phyloP scores from a whole-genome alignment of 2,888 invertebrate species.

The Erpobdella octoculata region DNA sequence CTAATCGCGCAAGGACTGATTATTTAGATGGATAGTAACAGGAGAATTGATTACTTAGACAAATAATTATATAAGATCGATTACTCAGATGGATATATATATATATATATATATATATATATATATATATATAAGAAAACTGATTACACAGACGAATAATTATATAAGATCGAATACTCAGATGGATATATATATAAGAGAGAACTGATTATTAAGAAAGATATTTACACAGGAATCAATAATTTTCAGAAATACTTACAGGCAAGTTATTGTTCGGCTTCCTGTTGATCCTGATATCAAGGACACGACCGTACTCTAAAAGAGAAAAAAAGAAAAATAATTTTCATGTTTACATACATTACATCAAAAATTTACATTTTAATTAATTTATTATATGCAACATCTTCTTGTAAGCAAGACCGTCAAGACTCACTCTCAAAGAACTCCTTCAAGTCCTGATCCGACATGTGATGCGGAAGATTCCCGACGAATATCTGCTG shows the following conservation, averaged over 20 bases:
- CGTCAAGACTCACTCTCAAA: conserved; percentile 45
- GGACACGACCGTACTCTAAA: conserved; percentile 67
- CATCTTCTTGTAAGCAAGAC: not conserved
- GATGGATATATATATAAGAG: too few relatives aligned
- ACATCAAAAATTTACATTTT: not conserved
- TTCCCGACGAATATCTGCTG: conserved; percentile 71
- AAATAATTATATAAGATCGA: too few relatives aligned
- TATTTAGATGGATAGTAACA: too few relatives aligned
- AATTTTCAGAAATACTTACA: conserved; percentile 30
- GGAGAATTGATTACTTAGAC: too few relatives aligned
- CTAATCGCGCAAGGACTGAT: too few relatives aligned
- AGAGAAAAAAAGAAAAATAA: conserved; percentile 16
- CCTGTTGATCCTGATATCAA: conserved; percentile 80
- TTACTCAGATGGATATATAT: too few relatives aligned
- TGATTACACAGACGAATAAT: too few relatives aligned
- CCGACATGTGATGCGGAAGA: conserved; percentile 77
- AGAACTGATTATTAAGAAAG: too few relatives aligned
- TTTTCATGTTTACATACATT: not conserved
- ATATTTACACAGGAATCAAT: too few relatives aligned
- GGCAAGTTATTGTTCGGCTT: conserved; percentile 54
- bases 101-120: too few relatives aligned
- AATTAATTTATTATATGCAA: not conserved
- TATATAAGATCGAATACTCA: too few relatives aligned
- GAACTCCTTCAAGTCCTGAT: conserved; percentile 67
- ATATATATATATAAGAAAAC: too few relatives aligned